Evolutionary conservation across 2,113 vertebrate genomes (phyloP).

Genomic region (Rhinopomastus cyanomelas): DNA sequence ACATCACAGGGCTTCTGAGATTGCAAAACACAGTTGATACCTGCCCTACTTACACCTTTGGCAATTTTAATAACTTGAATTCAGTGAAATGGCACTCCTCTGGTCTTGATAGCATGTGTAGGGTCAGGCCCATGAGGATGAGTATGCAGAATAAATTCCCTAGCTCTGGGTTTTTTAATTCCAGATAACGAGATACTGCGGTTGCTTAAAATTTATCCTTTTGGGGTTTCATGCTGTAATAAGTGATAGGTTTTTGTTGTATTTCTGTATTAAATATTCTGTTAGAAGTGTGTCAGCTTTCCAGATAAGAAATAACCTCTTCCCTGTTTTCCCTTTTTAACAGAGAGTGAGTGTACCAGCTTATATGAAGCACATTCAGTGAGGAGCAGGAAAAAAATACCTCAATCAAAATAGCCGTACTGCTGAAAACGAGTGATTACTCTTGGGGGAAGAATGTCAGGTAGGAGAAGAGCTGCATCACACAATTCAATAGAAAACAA

Average conservation of each 20-base stretch:
- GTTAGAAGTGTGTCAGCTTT: neutral
- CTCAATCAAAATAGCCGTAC: neutral
- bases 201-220: neutral
- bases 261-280: neutral
- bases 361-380: neutral
- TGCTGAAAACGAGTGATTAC: slow-evolving; percentile 35
- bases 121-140: neutral
- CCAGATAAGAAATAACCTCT: neutral
- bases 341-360: neutral
- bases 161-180: neutral
- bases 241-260: neutral
- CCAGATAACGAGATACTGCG: neutral
- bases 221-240: neutral
- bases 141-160: neutral
- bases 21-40: neutral
- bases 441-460: neutral
- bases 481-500: neutral
- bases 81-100: neutral
- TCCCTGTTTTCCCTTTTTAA: neutral
- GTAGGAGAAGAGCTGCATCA: slow-evolving; percentile 2
- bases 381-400: neutral
- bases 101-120: rapidly evolving
- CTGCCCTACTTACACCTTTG: neutral
- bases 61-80: neutral
- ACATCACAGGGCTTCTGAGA: neutral